These are phyloP conservation scores for Drosophila robusta DNA, from an alignment of 2,888 invertebrate genomes.

Conservation along the genomic window DNA sequence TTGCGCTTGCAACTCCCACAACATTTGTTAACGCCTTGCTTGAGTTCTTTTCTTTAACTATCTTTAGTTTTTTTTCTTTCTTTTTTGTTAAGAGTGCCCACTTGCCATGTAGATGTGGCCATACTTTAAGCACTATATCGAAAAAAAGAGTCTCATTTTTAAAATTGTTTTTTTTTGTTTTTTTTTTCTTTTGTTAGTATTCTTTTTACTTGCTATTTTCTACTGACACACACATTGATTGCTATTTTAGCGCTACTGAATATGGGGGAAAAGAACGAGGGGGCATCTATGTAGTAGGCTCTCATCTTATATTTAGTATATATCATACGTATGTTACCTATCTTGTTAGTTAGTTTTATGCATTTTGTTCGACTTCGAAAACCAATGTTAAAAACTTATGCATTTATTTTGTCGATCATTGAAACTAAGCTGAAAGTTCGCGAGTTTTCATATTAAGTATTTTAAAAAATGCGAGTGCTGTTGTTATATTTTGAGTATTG, in stretches of 20 bases:
- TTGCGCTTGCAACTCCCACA: constrained; percentile 56
- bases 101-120: constrained; percentile 74
- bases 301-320: constrained; percentile 21
- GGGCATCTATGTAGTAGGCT: constrained; percentile 22
- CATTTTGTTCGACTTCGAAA: constrained; percentile 21
- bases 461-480: constrained; percentile 73
- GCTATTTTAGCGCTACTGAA: constrained; percentile 57
- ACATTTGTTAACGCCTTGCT: constrained; percentile 25
- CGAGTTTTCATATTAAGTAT: constrained; percentile 37
- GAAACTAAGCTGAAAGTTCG: constrained; percentile 48
- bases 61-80: constrained; percentile 28
- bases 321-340: constrained; percentile 19
- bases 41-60: constrained; percentile 36
- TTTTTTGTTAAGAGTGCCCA: constrained; percentile 31
- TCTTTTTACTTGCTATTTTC: constrained; percentile 41
- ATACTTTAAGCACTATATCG: constrained; percentile 39
- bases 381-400: constrained; percentile 37
- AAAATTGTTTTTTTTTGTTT: constrained; percentile 36
- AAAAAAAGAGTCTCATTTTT: constrained; percentile 51
- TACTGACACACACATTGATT: constrained; percentile 72
- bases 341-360: constrained; percentile 25
- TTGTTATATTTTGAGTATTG: constrained; percentile 39
- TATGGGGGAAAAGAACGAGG: constrained; percentile 29
- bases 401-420: constrained; percentile 32
- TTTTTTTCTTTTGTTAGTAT: constrained; percentile 16